A percentile compares a stretch with the other conserved stretches of the same genome.
These are phyloP conservation scores for Holocentrus rufus DNA, from an alignment of 2,797 vertebrate species.

Conservation along the genomic window DNA sequence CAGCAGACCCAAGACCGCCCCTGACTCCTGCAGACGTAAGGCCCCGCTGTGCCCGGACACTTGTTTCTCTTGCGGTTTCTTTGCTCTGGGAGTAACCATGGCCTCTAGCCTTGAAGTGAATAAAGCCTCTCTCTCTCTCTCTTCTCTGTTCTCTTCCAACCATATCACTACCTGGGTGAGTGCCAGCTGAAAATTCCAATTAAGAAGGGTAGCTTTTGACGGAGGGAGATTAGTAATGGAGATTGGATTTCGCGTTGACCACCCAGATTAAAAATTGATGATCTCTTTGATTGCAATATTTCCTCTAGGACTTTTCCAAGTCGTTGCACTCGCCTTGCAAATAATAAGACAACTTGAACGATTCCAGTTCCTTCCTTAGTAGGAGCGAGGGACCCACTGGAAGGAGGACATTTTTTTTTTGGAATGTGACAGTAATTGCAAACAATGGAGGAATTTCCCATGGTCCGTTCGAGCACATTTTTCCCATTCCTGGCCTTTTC, in stretches of 20 bases:
- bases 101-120: background rate
- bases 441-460: constrained; percentile 74
- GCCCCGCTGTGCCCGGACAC: background rate
- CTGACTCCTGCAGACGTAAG: constrained; percentile 91
- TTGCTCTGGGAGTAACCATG: background rate
- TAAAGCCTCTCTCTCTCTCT: background rate
- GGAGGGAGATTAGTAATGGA: constrained; percentile 32
- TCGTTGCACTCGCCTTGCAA: constrained; percentile 21
- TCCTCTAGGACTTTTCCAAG: constrained; percentile 24
- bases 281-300: constrained; percentile 45
- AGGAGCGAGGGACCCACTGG: constrained; percentile 24
- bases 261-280: constrained; percentile 47
- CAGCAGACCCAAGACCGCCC: constrained; percentile 81
- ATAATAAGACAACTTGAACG: constrained; percentile 35
- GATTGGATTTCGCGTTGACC: constrained; percentile 41
- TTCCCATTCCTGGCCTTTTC: constrained; percentile 62
- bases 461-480: constrained; percentile 60
- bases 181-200: constrained; percentile 48
- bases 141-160: constrained; percentile 14
- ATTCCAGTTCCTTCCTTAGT: constrained; percentile 30
- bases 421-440: constrained; percentile 68
- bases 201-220: constrained; percentile 48
- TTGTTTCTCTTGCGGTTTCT: background rate
- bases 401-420: constrained; percentile 43
- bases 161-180: constrained; percentile 28